Percentiles rank a stretch among this genome's conserved stretches.
Evolutionary conservation across 2,797 vertebrate species (phyloP).

Genomic region (Malacoraja senta): DNA sequence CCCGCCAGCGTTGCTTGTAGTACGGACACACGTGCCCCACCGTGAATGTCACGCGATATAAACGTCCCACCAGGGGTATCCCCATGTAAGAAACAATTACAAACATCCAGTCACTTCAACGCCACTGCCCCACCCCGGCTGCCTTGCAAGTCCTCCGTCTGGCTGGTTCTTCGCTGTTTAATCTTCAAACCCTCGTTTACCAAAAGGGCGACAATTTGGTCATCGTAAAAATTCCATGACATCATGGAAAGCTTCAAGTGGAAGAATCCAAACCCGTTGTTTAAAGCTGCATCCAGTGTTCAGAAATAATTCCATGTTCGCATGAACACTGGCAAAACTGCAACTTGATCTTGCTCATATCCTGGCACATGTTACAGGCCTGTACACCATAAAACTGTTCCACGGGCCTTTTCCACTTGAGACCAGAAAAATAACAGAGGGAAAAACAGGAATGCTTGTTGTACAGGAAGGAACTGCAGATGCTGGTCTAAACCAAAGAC

Average conservation of each 20-base stretch:
- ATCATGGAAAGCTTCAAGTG: background rate
- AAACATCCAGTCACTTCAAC: too few relatives aligned
- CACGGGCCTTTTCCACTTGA: background rate
- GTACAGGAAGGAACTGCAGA: too few relatives aligned
- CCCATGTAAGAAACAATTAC: too few relatives aligned
- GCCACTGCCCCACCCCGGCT: too few relatives aligned
- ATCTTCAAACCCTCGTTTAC: background rate
- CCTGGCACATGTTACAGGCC: background rate
- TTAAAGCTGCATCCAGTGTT: background rate
- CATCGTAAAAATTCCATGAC: background rate
- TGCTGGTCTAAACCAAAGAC: too few relatives aligned
- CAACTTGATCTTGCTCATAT: background rate
- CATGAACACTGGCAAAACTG: background rate
- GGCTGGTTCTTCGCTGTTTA: background rate
- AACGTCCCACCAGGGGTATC: too few relatives aligned
- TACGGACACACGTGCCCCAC: too few relatives aligned
- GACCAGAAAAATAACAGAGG: background rate
- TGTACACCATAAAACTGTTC: background rate
- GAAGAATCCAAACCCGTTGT: background rate
- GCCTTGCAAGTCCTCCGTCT: background rate
- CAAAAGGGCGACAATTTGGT: background rate
- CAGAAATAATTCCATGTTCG: background rate
- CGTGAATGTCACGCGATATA: too few relatives aligned
- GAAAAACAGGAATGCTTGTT: background rate
- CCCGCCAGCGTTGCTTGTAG: too few relatives aligned